phyloP scores from a whole-genome alignment of 2,888 invertebrate genomes.

The Caenorhabditis wallacei region DNA sequence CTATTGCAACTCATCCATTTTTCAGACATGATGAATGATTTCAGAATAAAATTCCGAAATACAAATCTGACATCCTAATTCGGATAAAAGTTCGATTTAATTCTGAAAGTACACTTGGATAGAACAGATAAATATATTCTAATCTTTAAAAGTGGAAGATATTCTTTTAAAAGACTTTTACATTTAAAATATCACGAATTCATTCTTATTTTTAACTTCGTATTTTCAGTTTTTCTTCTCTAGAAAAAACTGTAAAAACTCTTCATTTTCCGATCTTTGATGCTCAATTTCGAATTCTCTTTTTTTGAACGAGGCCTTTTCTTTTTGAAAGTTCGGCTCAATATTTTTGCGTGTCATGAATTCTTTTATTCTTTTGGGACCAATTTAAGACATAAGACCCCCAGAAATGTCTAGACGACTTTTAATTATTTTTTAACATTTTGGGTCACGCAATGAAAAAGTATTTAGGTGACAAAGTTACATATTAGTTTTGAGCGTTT shows the following conservation, averaged over 20 bases:
- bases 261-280: background rate
- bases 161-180: too few relatives aligned
- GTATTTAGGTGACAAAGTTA: too few relatives aligned
- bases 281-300: background rate
- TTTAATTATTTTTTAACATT: background rate
- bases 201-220: background rate
- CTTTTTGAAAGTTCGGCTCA: background rate
- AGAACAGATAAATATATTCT: background rate
- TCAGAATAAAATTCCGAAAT: too few relatives aligned
- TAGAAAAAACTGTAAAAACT: background rate
- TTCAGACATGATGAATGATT: too few relatives aligned
- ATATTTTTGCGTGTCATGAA: background rate
- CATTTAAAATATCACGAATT: background rate
- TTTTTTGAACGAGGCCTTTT: background rate
- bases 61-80: background rate
- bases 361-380: conserved; percentile 1
- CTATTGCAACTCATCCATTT: too few relatives aligned
- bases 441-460: too few relatives aligned
- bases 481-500: too few relatives aligned
- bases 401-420: background rate
- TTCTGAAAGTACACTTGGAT: background rate
- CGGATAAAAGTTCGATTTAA: background rate
- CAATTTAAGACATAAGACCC: background rate
- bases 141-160: background rate
- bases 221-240: too few relatives aligned